phyloP scores from a whole-genome alignment of 2,797 vertebrate genomes.

The Florisuga fusca region DNA sequence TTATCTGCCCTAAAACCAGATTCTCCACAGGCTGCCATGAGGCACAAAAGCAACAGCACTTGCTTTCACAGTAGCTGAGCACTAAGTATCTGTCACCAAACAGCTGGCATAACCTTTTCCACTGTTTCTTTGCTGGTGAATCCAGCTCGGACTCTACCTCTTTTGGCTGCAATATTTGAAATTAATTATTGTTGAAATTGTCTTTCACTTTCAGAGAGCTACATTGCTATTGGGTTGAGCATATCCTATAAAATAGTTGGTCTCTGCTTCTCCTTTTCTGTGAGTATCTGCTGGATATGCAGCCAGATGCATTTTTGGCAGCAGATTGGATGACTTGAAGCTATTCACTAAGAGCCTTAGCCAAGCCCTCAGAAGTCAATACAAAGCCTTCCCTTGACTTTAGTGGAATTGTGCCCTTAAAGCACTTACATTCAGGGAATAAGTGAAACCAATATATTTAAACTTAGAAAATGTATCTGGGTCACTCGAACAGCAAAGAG shows the following conservation, averaged over 20 bases:
- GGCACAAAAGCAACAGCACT: neutral
- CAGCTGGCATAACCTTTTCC: neutral
- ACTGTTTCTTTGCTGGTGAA: neutral
- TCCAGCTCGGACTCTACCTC: neutral
- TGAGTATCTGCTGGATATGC: constrained; percentile 38
- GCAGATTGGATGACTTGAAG: constrained; percentile 31
- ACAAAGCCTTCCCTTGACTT: constrained; percentile 53
- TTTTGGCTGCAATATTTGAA: neutral
- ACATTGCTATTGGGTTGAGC: neutral
- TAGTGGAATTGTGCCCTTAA: constrained; percentile 29
- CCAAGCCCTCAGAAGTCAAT: constrained; percentile 51
- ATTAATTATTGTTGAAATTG: neutral
- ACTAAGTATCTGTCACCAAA: neutral
- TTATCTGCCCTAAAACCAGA: neutral
- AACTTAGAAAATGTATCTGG: constrained; percentile 42
- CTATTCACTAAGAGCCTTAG: constrained; percentile 44
- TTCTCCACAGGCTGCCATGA: neutral
- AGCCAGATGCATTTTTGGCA: constrained; percentile 56
- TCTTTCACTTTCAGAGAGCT: neutral
- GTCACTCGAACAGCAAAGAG: constrained; percentile 23
- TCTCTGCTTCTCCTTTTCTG: constrained; percentile 6
- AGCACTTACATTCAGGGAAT: constrained; percentile 5
- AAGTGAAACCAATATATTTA: constrained; percentile 53
- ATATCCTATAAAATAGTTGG: neutral
- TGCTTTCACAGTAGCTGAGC: neutral